Percentiles rank a stretch among this genome's conserved stretches.
Conservation (phyloP, 2,888 invertebrate species). For the Sarcophaga caerulescens region DNA sequence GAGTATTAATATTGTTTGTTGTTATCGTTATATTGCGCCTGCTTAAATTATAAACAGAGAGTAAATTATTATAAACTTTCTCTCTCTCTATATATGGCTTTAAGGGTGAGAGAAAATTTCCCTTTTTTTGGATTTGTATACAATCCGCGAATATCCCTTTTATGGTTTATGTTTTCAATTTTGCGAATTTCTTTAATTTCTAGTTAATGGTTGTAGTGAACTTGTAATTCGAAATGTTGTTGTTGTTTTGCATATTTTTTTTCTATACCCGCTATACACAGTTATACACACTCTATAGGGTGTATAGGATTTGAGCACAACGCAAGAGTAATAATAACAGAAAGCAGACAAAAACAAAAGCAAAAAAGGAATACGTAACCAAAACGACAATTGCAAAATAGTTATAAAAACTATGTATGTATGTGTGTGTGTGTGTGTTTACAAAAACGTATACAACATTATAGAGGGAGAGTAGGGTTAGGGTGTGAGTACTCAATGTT, state of each 20-base stretch:
- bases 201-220: conserved; percentile 63
- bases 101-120: conserved; percentile 37
- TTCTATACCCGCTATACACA: conserved; percentile 29
- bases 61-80: background rate
- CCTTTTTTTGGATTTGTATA: conserved; percentile 19
- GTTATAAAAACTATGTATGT: background rate
- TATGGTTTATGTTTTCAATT: conserved; percentile 45
- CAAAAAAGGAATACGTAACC: conserved; percentile 8
- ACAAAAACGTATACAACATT: background rate
- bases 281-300: conserved; percentile 1
- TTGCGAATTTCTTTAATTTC: conserved; percentile 63
- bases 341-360: too few relatives aligned
- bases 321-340: conserved; percentile 59
- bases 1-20: background rate
- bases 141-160: background rate
- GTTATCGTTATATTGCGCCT: background rate
- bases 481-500: background rate
- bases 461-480: background rate
- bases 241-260: conserved; percentile 15
- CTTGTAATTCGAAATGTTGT: conserved; percentile 55
- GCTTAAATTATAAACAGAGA: background rate
- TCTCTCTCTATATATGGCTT: background rate
- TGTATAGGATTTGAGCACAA: conserved; percentile 40
- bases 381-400: conserved; percentile 6
- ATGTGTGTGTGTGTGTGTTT: background rate